Percentiles rank a stretch among this genome's conserved stretches.
phyloP scores from a whole-genome alignment of 2,797 vertebrate species.

The Microctenopoma lineatum region DNA sequence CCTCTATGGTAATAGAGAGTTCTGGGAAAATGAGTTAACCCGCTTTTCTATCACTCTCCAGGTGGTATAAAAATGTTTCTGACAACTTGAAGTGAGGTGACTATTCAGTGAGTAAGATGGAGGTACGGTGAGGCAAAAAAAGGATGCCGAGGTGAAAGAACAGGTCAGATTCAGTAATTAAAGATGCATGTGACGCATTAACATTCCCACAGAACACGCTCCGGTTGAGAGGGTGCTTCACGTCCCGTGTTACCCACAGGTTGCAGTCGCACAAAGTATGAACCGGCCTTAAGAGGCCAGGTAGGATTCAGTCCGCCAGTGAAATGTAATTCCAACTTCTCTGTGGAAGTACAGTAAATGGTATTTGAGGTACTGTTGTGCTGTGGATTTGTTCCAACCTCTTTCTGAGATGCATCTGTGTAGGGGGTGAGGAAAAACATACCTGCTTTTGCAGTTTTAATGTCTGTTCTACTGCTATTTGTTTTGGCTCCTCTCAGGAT shows the following conservation, averaged over 20 bases:
- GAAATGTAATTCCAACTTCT: slow-evolving; percentile 34
- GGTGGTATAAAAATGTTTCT: slow-evolving; percentile 40
- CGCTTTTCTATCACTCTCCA: slow-evolving; percentile 54
- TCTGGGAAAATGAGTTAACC: slow-evolving; percentile 64
- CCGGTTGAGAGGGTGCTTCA: slow-evolving; percentile 24
- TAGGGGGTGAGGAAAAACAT: slow-evolving; percentile 60
- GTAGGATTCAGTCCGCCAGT: slow-evolving; percentile 21
- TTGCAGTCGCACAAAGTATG: not conserved
- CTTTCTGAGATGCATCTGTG: slow-evolving; percentile 57
- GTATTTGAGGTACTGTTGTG: slow-evolving; percentile 41
- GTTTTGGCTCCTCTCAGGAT: slow-evolving; percentile 37
- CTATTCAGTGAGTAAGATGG: slow-evolving; percentile 15
- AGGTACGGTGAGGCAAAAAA: slow-evolving; percentile 15
- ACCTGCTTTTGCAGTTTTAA: slow-evolving; percentile 71
- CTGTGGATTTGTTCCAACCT: slow-evolving; percentile 36
- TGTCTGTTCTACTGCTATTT: slow-evolving; percentile 30
- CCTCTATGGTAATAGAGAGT: slow-evolving; percentile 72
- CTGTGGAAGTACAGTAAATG: slow-evolving; percentile 24
- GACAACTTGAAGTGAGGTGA: slow-evolving; percentile 24
- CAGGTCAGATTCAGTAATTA: slow-evolving; percentile 50
- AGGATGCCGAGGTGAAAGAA: slow-evolving; percentile 28
- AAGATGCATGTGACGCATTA: slow-evolving; percentile 55
- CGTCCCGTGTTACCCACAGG: slow-evolving; percentile 6
- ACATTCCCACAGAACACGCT: slow-evolving; percentile 58
- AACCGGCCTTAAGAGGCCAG: slow-evolving; percentile 15